phyloP scores from a whole-genome alignment of 2,113 vertebrate species.

The Mormyrus lacerda region DNA sequence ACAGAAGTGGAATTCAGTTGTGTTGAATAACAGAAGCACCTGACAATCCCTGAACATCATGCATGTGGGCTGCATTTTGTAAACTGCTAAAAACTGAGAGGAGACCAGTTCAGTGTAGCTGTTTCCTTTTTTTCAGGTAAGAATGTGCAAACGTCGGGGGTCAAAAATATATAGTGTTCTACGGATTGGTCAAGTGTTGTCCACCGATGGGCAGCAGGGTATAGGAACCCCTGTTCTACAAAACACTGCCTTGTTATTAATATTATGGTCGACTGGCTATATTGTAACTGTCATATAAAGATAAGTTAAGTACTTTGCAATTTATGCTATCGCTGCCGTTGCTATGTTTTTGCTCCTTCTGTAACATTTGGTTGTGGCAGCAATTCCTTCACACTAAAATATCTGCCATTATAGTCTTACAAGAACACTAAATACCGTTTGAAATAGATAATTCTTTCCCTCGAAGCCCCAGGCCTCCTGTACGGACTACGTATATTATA shows the following conservation, averaged over 20 bases:
- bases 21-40: neutral
- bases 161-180: neutral
- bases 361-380: neutral
- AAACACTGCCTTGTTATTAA: neutral
- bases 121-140: neutral
- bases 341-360: neutral
- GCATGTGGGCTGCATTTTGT: neutral
- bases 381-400: neutral
- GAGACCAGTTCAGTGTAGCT: neutral
- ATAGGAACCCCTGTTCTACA: neutral
- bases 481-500: neutral
- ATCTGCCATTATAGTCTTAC: neutral
- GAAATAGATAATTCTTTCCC: neutral
- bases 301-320: neutral
- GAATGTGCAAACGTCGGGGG: neutral
- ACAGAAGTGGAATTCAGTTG: neutral
- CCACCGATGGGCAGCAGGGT: neutral
- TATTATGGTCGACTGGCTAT: neutral
- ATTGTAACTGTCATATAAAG: slow-evolving; percentile 2
- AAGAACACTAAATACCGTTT: neutral
- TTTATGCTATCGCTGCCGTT: neutral
- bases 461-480: neutral
- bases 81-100: neutral
- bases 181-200: neutral
- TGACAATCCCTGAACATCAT: neutral